Evolutionary conservation across 2,797 vertebrate species (phyloP).

Genomic region (Hippocampus kuda): DNA sequence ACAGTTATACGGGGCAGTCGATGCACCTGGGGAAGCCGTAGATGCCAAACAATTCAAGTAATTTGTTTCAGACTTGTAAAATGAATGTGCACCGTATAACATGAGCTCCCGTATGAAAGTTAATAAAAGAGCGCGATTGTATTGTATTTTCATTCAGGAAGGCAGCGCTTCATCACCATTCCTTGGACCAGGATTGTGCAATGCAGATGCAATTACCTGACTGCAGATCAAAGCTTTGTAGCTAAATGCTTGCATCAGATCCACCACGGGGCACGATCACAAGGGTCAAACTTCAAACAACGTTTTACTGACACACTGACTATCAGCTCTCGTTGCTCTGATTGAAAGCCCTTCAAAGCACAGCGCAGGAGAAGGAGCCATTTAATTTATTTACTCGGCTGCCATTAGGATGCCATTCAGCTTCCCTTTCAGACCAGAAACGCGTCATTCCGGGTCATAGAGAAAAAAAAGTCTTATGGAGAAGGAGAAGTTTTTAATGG

Average conservation of each 20-base stretch:
- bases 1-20: not conserved
- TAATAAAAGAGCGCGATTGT: not conserved
- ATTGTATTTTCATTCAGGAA: not conserved
- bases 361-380: not conserved
- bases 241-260: constrained; percentile 5
- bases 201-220: not conserved
- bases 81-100: too few relatives aligned
- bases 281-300: constrained; percentile 18
- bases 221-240: not conserved
- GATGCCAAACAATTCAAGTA: not conserved
- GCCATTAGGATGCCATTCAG: constrained; percentile 7
- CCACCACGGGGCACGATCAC: not conserved
- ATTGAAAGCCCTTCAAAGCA: constrained; percentile 20
- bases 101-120: too few relatives aligned
- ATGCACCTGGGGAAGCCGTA: not conserved
- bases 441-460: constrained; percentile 23
- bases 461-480: constrained; percentile 15
- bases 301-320: constrained; percentile 11
- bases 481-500: constrained; percentile 7
- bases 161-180: not conserved
- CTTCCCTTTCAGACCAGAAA: constrained; percentile 12
- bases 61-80: not conserved
- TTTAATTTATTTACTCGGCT: constrained; percentile 4
- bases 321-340: constrained; percentile 20
- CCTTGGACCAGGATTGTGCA: not conserved